Conservation (phyloP, 2,113 vertebrate species). For the Cyrtonyx montezumae region DNA sequence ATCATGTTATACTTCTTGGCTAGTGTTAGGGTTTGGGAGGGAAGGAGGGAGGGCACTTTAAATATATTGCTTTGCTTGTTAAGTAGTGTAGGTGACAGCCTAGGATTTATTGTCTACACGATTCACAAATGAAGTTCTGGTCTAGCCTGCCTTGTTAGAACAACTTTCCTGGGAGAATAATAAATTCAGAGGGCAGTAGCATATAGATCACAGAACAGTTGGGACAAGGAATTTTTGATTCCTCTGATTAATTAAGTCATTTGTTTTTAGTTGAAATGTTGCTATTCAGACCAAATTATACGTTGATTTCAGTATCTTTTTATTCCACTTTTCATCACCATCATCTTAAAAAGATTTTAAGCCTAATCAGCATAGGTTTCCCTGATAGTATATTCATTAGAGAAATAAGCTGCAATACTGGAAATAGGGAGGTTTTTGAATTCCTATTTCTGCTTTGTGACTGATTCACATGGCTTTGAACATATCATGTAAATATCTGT, state of each 20-base stretch:
- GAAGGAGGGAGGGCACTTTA: neutral
- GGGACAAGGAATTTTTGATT: neutral
- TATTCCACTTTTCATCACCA: neutral
- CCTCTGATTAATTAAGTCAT: neutral
- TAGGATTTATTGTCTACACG: neutral
- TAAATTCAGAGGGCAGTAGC: neutral
- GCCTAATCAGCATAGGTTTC: neutral
- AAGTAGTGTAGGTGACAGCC: neutral
- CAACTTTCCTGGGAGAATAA: neutral
- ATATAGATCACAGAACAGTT: neutral
- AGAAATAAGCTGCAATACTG: neutral
- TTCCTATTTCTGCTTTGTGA: conserved; percentile 21
- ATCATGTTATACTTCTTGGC: neutral
- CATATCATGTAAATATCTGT: conserved; percentile 30
- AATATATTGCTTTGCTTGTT: neutral
- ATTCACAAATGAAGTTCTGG: neutral
- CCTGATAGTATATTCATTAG: neutral
- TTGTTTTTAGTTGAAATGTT: neutral
- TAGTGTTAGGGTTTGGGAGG: neutral
- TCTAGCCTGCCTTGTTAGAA: neutral
- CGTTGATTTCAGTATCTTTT: neutral
- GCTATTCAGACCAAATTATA: neutral
- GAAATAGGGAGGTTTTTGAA: neutral
- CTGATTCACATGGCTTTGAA: conserved; percentile 30
- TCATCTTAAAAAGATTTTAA: neutral